Base-by-base conservation (phyloP, 2,113 vertebrate species). In the Rhabdornis inornatus region DNA sequence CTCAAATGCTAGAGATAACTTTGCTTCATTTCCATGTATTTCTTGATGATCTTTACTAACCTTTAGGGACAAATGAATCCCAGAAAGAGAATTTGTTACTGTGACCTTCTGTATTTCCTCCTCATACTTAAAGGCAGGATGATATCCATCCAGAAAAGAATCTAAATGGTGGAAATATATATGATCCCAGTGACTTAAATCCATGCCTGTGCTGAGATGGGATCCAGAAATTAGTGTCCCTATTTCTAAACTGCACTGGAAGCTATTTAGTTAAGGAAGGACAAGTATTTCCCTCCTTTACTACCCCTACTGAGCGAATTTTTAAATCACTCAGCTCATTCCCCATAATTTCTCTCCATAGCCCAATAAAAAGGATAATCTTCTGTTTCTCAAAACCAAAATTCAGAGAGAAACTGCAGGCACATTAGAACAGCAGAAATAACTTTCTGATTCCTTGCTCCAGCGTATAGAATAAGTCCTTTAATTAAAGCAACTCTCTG, bases 401-500 rank as follows among this genome's bases (percentile, higher is more conserved):
- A 96, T 89, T 82, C 87, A 63, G 75, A 82, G 45, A 45, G 15
- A 83, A 93, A 77, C 68, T 17, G 52, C 57, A 77, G 44, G 78
- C 75, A 37, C 63, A 52, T 60, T n/a, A 78, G 56, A 79, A 79
- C 18, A 35, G 57, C 37, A 87, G 65, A 87, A 78, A 83, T 6
- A 87, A 57, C 49, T 90, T 93, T 47, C 50, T 15, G 22, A 40
- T 45, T 87, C 76, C 45, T 75, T 15, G 10, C 23, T 78, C 25
- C 64, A 45, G 39, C 2, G 2, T 71, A 53, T 37, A 52, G 53
- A 78, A 16, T 18, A 72, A 89, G 11, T 45, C 72, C 27, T 81
- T 92, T 93, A 90, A 95, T 96, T 94, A 93, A 92, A 89, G 30
- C 21, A 82, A 59, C 64, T 78, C 72, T 90, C 86, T 50, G 93